Percentiles rank a stretch among this genome's conserved stretches.
Evolutionary conservation across 1,140 invertebrate species (phyloP).

Genomic region (Scylla paramamosain): DNA sequence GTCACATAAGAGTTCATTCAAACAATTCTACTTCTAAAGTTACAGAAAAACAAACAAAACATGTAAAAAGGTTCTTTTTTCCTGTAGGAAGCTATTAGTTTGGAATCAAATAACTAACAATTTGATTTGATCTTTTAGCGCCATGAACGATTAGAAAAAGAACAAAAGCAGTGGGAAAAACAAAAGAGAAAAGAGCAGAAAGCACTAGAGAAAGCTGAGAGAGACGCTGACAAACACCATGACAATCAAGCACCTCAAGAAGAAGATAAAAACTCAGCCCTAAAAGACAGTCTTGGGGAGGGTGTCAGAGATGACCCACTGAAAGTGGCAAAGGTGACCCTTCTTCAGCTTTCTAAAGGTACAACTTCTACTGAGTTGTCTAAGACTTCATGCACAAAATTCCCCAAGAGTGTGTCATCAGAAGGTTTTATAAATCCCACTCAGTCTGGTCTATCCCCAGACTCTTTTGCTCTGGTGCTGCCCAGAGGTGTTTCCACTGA

Average conservation of each 20-base stretch:
- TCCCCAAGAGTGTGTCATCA: slow-evolving; percentile 52
- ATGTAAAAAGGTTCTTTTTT: neutral
- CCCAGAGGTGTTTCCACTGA: neutral
- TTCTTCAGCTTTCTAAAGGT: slow-evolving; percentile 42
- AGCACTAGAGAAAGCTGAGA: slow-evolving; percentile 19
- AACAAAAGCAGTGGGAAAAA: slow-evolving; percentile 72
- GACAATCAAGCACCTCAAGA: slow-evolving; percentile 21
- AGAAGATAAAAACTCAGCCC: slow-evolving; percentile 40
- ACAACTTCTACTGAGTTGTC: slow-evolving; percentile 42
- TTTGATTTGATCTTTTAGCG: slow-evolving; percentile 73
- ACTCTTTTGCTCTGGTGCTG: neutral
- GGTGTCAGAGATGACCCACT: slow-evolving; percentile 16
- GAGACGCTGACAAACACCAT: neutral
- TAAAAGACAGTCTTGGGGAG: slow-evolving; percentile 13
- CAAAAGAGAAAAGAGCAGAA: slow-evolving; percentile 70
- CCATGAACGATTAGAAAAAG: slow-evolving; percentile 75
- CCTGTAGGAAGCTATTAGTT: neutral
- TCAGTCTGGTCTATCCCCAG: neutral
- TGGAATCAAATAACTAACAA: slow-evolving; percentile 53
- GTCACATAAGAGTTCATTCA: too few relatives aligned
- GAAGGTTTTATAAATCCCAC: neutral
- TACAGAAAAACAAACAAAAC: neutral
- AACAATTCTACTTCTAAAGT: too few relatives aligned
- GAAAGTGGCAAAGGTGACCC: slow-evolving; percentile 40
- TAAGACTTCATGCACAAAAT: slow-evolving; percentile 6